A percentile compares a stretch with the other conserved stretches of the same genome.
Evolutionary conservation across 1,140 invertebrate species (phyloP).

Genomic region (Sinonovacula constricta): DNA sequence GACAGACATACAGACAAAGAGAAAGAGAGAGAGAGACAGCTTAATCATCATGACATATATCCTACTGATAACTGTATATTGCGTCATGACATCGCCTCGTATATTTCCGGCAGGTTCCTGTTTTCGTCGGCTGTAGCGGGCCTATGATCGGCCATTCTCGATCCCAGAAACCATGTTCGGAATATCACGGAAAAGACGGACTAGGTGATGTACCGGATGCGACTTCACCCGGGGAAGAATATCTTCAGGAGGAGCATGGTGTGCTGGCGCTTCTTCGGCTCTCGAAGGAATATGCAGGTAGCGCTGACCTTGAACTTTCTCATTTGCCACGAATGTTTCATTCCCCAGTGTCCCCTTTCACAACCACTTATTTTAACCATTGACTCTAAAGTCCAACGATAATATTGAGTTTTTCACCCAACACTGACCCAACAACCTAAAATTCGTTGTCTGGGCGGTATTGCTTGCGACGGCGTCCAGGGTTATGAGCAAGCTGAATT

Average conservation of each 20-base stretch:
- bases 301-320: background rate
- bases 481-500: too few species aligned
- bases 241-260: slow-evolving; percentile 56
- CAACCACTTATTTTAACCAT: too few species aligned
- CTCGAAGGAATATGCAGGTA: slow-evolving; percentile 57
- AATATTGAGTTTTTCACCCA: too few species aligned
- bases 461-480: too few species aligned
- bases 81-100: background rate
- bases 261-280: slow-evolving; percentile 50
- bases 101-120: slow-evolving; percentile 83
- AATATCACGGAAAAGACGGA: slow-evolving; percentile 82
- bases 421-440: too few species aligned
- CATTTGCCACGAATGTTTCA: too few species aligned
- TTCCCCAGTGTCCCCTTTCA: too few species aligned
- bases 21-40: slow-evolving; percentile 48
- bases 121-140: slow-evolving; percentile 82
- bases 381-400: too few species aligned
- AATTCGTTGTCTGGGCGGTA: too few species aligned
- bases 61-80: too few species aligned
- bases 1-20: too few species aligned
- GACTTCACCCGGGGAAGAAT: slow-evolving; percentile 41
- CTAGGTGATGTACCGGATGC: slow-evolving; percentile 81
- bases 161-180: slow-evolving; percentile 56
- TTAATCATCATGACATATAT: too few species aligned
- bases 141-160: slow-evolving; percentile 80